A percentile compares a stretch with the other conserved stretches of the same genome.
phyloP scores from a whole-genome alignment of 2,797 vertebrate species.

The Aplochiton taeniatus region DNA sequence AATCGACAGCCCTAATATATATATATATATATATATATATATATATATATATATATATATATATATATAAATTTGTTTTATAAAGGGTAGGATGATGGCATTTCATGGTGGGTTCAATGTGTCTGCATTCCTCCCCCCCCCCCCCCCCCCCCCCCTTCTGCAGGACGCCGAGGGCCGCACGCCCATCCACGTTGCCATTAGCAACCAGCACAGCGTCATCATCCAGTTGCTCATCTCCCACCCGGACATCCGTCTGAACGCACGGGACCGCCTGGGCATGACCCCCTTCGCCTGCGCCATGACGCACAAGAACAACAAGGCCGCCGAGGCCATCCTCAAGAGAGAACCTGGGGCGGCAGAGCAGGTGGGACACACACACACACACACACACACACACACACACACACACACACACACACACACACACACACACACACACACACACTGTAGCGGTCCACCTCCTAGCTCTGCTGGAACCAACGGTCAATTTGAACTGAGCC shows the following conservation, averaged over 20 bases:
- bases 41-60: too few species aligned
- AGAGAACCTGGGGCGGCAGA: conserved; percentile 94
- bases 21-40: too few species aligned
- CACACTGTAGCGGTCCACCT: neutral
- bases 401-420: neutral
- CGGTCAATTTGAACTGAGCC: neutral
- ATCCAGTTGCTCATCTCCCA: conserved; percentile 97
- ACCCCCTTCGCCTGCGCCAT: conserved; percentile 98
- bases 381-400: neutral
- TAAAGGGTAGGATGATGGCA: too few species aligned
- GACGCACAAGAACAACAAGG: conserved; percentile 98
- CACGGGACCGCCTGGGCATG: conserved; percentile 94
- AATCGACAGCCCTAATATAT: too few species aligned
- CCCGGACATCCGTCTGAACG: conserved; percentile 88
- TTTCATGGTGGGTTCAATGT: too few species aligned
- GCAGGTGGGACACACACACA: conserved; percentile 77
- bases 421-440: neutral
- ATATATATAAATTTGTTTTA: too few species aligned
- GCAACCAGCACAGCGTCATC: conserved; percentile 93
- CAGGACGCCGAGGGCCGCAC: conserved; percentile 96
- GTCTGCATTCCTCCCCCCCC: neutral
- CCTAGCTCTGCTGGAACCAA: too few species aligned
- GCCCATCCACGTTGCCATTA: conserved; percentile 93
- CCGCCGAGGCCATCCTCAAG: conserved; percentile 94
- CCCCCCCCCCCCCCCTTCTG: neutral